Conservation (phyloP, 2,113 vertebrate species). For the Murina feae region DNA sequence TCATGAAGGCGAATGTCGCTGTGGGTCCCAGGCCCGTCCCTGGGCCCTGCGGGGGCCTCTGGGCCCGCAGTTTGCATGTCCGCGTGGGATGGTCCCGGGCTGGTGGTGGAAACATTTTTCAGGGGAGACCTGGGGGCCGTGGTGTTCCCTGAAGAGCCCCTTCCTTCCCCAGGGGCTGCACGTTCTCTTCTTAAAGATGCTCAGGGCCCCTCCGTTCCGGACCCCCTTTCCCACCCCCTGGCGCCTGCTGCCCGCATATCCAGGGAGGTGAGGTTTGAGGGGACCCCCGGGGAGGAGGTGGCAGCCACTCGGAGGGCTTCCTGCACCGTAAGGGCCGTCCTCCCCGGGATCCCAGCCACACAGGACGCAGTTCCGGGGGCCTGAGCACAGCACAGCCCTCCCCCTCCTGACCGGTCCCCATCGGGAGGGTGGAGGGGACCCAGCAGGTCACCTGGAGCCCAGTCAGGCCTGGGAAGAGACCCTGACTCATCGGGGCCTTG, state of each 20-base stretch:
- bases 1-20: no score
- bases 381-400: constrained; percentile 47
- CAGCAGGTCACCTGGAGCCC: neutral
- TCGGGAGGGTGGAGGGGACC: constrained; percentile 41
- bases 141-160: no score
- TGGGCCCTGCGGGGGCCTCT: no score
- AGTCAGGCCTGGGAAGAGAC: neutral
- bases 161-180: no score
- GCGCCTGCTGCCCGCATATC: neutral
- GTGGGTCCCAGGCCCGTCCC: no score
- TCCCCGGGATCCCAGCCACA: neutral
- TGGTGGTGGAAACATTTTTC: no score
- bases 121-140: no score
- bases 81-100: no score
- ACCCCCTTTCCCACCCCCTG: no score
- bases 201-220: neutral
- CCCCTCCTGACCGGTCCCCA: neutral
- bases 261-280: neutral
- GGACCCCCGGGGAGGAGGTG: neutral
- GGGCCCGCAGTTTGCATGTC: no score
- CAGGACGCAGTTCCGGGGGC: constrained; percentile 59
- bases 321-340: fast-evolving
- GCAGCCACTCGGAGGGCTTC: no score
- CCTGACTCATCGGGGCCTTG: neutral
- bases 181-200: neutral